Percentiles rank a stretch among this genome's conserved stretches.
phyloP scores from a whole-genome alignment of 1,140 invertebrate genomes.

The Drosophila carrolli region DNA sequence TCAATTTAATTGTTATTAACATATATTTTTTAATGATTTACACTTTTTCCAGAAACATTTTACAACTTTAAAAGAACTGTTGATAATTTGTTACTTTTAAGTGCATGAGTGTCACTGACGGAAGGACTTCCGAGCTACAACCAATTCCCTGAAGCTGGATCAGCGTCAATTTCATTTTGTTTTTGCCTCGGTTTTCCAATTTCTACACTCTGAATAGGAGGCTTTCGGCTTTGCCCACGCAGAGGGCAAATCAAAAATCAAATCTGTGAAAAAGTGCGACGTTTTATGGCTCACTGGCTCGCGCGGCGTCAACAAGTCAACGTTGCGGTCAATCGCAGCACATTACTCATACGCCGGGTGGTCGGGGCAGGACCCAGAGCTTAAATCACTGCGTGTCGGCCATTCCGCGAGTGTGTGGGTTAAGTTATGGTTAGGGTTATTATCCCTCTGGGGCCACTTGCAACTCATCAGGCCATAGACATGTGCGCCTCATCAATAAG shows the following conservation, averaged over 20 bases:
- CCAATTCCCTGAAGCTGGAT: neutral
- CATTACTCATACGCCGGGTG: conserved; percentile 68
- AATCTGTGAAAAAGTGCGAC: conserved; percentile 36
- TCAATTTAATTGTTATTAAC: too few relatives aligned
- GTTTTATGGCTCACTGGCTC: conserved; percentile 50
- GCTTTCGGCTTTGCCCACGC: conserved; percentile 1
- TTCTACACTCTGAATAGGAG: conserved; percentile 13
- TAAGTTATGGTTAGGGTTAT: conserved; percentile 54
- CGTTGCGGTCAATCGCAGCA: conserved; percentile 48
- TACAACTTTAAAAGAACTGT: too few relatives aligned
- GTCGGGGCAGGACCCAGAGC: conserved; percentile 6
- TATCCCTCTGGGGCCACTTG: conserved; percentile 74
- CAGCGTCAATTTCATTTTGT: conserved; percentile 16
- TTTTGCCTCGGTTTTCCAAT: conserved; percentile 16
- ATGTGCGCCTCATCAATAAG: conserved; percentile 58
- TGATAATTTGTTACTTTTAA: neutral
- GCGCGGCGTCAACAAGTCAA: conserved; percentile 55
- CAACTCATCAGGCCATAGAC: conserved; percentile 61
- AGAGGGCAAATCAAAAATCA: conserved; percentile 21
- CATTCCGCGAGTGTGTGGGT: conserved; percentile 17
- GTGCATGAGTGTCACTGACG: conserved; percentile 4
- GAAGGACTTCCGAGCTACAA: neutral
- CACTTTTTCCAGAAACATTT: too few relatives aligned
- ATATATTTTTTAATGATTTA: too few relatives aligned
- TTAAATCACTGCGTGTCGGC: conserved; percentile 39